Evolutionary conservation across 2,888 invertebrate species (phyloP).

Genomic region (Synanthedon andrenaeformis): DNA sequence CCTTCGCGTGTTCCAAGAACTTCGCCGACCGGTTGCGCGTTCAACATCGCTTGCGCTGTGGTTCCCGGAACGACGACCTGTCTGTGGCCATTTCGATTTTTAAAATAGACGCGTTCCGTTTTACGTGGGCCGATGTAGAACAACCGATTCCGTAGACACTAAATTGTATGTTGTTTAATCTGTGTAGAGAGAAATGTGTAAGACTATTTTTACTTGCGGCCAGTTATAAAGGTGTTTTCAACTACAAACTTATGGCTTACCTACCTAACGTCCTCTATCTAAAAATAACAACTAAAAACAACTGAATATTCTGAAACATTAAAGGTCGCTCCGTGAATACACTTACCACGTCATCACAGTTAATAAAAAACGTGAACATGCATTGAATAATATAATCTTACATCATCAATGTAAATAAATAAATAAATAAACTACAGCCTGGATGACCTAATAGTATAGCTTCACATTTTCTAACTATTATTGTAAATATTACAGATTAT

Average conservation of each 20-base stretch:
- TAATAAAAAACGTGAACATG: too few species aligned
- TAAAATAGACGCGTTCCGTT: constrained; percentile 59
- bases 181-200: constrained; percentile 26
- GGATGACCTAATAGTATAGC: constrained; percentile 38
- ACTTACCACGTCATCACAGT: too few species aligned
- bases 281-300: too few species aligned
- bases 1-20: constrained; percentile 57
- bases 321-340: too few species aligned
- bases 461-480: constrained; percentile 34
- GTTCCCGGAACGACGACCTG: constrained; percentile 46
- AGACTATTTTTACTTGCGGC: constrained; percentile 41
- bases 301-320: too few species aligned
- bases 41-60: constrained; percentile 20
- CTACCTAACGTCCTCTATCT: background rate
- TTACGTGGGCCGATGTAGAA: constrained; percentile 28
- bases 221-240: constrained; percentile 52
- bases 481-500: background rate
- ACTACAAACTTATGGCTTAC: constrained; percentile 23
- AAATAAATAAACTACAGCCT: background rate
- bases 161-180: constrained; percentile 52
- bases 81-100: constrained; percentile 48
- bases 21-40: constrained; percentile 37
- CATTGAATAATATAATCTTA: background rate
- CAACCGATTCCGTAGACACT: constrained; percentile 39
- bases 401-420: background rate